These are phyloP conservation scores for Drosophila hydei DNA, from an alignment of 1,140 invertebrate genomes.

Conservation along the genomic window DNA sequence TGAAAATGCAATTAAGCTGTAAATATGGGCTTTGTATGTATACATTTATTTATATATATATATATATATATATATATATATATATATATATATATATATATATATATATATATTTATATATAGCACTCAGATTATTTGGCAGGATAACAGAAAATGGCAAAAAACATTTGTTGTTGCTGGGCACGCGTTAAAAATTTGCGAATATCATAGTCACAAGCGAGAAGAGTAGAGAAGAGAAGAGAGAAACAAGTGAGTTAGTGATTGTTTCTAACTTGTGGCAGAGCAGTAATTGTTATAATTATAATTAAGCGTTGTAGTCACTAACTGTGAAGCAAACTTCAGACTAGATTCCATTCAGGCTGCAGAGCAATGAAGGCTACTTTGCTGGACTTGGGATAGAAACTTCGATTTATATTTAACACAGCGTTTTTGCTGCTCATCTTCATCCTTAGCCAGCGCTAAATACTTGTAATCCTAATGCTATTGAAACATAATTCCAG, in stretches of 20 bases:
- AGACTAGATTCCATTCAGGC: no score
- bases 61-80: conserved; percentile 3
- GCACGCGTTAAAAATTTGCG: conserved; percentile 33
- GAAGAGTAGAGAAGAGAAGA: conserved; percentile 14
- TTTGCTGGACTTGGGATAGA: no score
- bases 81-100: not conserved
- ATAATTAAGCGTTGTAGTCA: no score
- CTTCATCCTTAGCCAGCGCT: not conserved
- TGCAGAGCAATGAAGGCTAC: no score
- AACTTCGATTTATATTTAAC: no score
- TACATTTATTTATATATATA: not conserved
- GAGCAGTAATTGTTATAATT: no score
- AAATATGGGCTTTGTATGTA: conserved; percentile 40
- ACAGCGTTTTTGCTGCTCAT: no score
- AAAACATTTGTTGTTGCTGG: conserved; percentile 20
- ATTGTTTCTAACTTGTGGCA: no score
- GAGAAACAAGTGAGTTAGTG: no score
- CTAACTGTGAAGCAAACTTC: no score
- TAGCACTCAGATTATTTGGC: conserved; percentile 12
- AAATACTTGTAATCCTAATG: conserved; percentile 27
- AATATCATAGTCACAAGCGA: conserved; percentile 62
- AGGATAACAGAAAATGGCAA: conserved; percentile 11
- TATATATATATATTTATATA: conserved; percentile 4
- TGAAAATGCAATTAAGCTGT: conserved; percentile 81
- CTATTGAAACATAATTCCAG: conserved; percentile 23